These are phyloP conservation scores for Parnassius glacialis DNA, from an alignment of 2,888 invertebrate genomes.

Conservation along the genomic window DNA sequence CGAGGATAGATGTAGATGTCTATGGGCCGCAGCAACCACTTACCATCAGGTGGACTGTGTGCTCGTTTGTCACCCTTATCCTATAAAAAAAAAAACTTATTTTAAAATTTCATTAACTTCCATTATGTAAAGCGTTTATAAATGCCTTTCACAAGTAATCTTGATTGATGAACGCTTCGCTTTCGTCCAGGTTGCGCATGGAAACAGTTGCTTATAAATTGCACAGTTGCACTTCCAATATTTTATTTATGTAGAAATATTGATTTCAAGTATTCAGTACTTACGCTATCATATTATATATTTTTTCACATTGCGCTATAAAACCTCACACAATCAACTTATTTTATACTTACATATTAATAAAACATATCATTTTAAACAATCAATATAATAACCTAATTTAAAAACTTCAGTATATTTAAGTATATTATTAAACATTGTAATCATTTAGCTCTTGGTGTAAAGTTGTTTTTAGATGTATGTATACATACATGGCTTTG, in stretches of 20 bases:
- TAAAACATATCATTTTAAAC: neutral
- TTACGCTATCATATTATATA: conserved; percentile 1
- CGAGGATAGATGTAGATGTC: too few species aligned
- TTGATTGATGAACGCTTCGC: conserved; percentile 27
- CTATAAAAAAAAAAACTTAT: too few species aligned
- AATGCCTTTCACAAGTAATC: neutral
- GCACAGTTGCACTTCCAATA: conserved; percentile 7
- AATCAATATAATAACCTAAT: neutral
- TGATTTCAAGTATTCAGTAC: conserved; percentile 11
- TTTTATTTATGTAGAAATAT: conserved; percentile 2
- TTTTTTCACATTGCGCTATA: conserved; percentile 2
- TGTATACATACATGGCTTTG: conserved; percentile 32
- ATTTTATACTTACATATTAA: neutral
- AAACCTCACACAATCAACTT: conserved; percentile 1
- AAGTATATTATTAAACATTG: conserved; percentile 12
- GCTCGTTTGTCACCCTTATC: too few species aligned
- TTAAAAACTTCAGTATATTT: neutral
- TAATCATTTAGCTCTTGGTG: conserved; percentile 12
- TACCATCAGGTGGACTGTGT: too few species aligned
- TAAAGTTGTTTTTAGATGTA: conserved; percentile 15
- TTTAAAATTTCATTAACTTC: conserved; percentile 1
- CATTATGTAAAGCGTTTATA: neutral
- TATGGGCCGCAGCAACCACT: too few species aligned
- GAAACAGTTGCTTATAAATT: neutral
- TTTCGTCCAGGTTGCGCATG: conserved; percentile 26